phyloP scores from a whole-genome alignment of 2,888 invertebrate genomes.

The Gastracanthus pulcherrimus region DNA sequence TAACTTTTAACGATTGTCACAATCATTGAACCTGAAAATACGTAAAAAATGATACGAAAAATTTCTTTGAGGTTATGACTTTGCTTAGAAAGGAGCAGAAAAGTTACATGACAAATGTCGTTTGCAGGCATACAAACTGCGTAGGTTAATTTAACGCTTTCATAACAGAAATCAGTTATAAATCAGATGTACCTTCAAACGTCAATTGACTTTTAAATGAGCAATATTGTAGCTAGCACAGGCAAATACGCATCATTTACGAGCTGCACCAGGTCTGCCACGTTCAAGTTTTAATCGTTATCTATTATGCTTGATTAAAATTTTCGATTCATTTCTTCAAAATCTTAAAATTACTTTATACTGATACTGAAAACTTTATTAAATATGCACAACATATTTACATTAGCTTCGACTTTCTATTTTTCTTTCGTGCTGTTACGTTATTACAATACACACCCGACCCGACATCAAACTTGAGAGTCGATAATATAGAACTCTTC shows the following conservation, averaged over 20 bases:
- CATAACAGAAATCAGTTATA: slow-evolving; percentile 38
- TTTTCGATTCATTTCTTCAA: background rate
- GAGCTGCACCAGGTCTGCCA: background rate
- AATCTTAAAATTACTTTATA: background rate
- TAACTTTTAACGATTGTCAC: slow-evolving; percentile 30
- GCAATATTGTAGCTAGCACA: slow-evolving; percentile 24
- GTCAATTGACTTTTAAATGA: slow-evolving; percentile 45
- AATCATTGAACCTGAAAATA: slow-evolving; percentile 43
- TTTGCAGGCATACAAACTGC: background rate
- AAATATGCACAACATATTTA: slow-evolving; percentile 1
- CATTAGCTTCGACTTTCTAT: background rate
- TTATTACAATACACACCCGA: background rate
- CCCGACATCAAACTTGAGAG: background rate
- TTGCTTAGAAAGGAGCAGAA: slow-evolving; percentile 19
- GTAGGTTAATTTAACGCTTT: slow-evolving; percentile 32
- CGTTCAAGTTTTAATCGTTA: background rate
- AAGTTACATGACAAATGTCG: slow-evolving; percentile 48
- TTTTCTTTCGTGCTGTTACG: slow-evolving; percentile 1
- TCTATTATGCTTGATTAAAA: background rate
- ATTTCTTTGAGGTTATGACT: slow-evolving; percentile 49
- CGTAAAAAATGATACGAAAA: slow-evolving; percentile 9
- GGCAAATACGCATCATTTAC: slow-evolving; percentile 33
- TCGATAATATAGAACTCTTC: slow-evolving; percentile 22
- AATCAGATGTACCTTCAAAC: slow-evolving; percentile 30
- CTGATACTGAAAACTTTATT: background rate